A percentile compares a stretch with the other conserved stretches of the same genome.
phyloP scores from a whole-genome alignment of 2,888 invertebrate species.

The Dioctria linearis region DNA sequence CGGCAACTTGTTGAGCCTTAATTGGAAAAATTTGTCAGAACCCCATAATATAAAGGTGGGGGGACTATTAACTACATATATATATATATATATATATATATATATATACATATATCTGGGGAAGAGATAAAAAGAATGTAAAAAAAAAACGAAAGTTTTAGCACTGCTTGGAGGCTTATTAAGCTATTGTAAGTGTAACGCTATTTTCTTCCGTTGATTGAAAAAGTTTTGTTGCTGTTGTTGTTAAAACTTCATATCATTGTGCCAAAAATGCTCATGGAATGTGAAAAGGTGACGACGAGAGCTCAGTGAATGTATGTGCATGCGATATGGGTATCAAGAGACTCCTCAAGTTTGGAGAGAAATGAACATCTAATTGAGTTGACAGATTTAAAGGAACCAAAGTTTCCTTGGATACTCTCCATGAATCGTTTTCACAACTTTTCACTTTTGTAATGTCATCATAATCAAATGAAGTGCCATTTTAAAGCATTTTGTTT shows the following conservation, averaged over 20 bases:
- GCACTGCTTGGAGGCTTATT: background rate
- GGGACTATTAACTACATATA: background rate
- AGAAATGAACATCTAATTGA: background rate
- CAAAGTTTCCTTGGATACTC: background rate
- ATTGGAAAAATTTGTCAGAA: constrained; percentile 53
- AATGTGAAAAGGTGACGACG: no score
- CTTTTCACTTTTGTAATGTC: no score
- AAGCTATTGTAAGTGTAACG: background rate
- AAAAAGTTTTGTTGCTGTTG: background rate
- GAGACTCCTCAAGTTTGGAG: background rate
- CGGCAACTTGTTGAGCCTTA: constrained; percentile 53
- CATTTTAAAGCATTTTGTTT: no score
- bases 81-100: background rate
- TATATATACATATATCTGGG: background rate
- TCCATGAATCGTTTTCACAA: background rate
- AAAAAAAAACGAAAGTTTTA: background rate
- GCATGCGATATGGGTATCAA: no score
- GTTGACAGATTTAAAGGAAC: background rate
- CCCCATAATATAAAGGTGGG: background rate
- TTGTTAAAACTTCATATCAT: background rate
- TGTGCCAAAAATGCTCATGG: no score
- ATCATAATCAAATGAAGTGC: no score
- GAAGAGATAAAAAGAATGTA: background rate
- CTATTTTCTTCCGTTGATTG: background rate
- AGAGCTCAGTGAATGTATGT: no score